These are phyloP conservation scores for Anguilla marmorata DNA, from an alignment of 2,797 vertebrate genomes.

Conservation along the genomic window DNA sequence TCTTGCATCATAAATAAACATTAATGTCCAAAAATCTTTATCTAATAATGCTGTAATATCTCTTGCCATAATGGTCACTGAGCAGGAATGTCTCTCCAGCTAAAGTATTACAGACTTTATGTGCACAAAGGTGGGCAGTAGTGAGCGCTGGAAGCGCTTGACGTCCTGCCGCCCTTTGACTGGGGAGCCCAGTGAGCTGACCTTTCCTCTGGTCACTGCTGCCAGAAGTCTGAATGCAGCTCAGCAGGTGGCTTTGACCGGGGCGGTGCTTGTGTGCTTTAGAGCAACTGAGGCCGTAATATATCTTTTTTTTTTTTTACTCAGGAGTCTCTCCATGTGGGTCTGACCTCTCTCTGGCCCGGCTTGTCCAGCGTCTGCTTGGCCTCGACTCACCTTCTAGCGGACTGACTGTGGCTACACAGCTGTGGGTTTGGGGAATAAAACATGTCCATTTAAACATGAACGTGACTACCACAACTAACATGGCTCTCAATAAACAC, in stretches of 20 bases:
- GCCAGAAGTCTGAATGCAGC: constrained; percentile 7
- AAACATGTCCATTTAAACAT: neutral
- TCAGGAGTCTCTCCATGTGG: neutral
- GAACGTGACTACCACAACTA: neutral
- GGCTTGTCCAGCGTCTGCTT: neutral
- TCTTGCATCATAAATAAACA: neutral
- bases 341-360: constrained; percentile 10
- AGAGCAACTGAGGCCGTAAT: neutral
- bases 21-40: neutral
- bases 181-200: neutral
- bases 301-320: neutral
- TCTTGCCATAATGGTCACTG: neutral
- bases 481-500: too few relatives aligned
- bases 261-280: neutral
- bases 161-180: neutral
- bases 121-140: neutral
- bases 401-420: constrained; percentile 2
- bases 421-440: neutral
- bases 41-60: neutral
- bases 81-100: neutral
- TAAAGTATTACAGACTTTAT: neutral
- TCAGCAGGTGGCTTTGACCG: constrained; percentile 12
- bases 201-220: constrained; percentile 18
- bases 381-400: neutral
- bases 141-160: neutral